phyloP scores from a whole-genome alignment of 1,140 invertebrate genomes.

The Aethina tumida region DNA sequence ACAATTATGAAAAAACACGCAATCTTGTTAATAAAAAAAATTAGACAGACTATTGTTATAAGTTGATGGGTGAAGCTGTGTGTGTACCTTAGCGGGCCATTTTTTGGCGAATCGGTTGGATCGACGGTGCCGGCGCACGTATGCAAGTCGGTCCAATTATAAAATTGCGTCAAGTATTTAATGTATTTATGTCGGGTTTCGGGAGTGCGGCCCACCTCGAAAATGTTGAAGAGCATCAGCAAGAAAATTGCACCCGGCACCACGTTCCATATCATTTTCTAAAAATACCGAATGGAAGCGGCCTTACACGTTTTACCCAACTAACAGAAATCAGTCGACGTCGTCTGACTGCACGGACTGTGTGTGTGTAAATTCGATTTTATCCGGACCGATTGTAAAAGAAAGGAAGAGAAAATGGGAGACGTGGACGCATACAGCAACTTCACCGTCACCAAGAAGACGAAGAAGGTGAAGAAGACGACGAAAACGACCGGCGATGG shows the following conservation, averaged over 20 bases:
- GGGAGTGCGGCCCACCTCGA: slow-evolving; percentile 1
- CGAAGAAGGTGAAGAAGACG: slow-evolving; percentile 80
- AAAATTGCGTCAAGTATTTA: slow-evolving; percentile 22
- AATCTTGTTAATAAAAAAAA: no score
- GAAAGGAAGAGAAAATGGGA: slow-evolving; percentile 61
- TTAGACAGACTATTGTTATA: no score
- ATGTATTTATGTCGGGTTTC: slow-evolving; percentile 17
- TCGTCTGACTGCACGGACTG: slow-evolving; percentile 19
- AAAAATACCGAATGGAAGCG: slow-evolving; percentile 34
- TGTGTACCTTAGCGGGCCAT: no score
- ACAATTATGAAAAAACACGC: no score
- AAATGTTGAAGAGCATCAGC: slow-evolving; percentile 10
- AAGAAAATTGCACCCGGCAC: slow-evolving; percentile 29
- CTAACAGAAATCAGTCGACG: slow-evolving; percentile 29
- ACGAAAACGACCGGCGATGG: slow-evolving; percentile 68
- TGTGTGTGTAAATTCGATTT: slow-evolving; percentile 16
- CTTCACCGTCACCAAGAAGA: slow-evolving; percentile 71
- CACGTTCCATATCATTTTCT: slow-evolving; percentile 37
- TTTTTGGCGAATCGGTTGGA: no score
- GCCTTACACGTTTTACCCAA: slow-evolving; percentile 25
- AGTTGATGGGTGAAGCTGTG: no score
- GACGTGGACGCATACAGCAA: slow-evolving; percentile 66
- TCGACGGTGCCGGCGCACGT: not conserved
- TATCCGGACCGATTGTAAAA: slow-evolving; percentile 2
- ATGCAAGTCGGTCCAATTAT: slow-evolving; percentile 15